Evolutionary conservation across 64 coral and sea anemone species (phyloP), one percentile per base, ranked within the genome.

Genomic region (Pachyseris speciosa): DNA sequence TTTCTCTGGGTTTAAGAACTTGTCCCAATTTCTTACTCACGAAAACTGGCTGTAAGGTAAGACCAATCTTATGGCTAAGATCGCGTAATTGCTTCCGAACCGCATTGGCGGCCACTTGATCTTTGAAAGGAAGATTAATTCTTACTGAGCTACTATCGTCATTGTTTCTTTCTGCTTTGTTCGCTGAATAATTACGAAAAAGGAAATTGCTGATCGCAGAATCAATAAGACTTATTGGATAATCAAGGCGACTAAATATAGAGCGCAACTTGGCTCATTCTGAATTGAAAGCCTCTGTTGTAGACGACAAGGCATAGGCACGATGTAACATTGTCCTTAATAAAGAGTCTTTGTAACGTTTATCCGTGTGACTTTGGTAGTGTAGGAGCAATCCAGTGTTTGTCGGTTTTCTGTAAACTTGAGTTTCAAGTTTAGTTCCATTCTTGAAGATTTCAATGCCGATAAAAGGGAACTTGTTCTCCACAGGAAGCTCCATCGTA

Each of bases 71-170:
- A 58, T 49, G 50, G 42, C 42, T 47, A 28, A 80, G 76, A 55
- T 80, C 49, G 36, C 76, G 76, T 36, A 80, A 58, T 19, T 80
- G 76, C 34, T 80, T 80, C 48, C 55, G 49, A 33, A 80, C 76
- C 15, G 49, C 33, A 83, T 61, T 61, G 7, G 78, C 78, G 53
- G 52, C 33, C 10, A 22, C 55, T 36, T 80, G 75, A 57, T 80
- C 45, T 34, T 80, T 80, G 27, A 55, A 78, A 29, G 76, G 47
- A 55, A 80, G 49, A 58, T 25, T 80, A 34, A 80, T 50, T 80
- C 76, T 80, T 80, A 50, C 47, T 52, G 75, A 52, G 3, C 51
- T 53, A 49, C 24, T 55, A 49, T 79, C 45, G 9, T 67, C 64
- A 31, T 28, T 67, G 64, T 67, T 67, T 67, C 64, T 67, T 32